A percentile compares a stretch with the other conserved stretches of the same genome.
phyloP scores from a whole-genome alignment of 1,140 invertebrate species.

The Zaprionus tsacasi region DNA sequence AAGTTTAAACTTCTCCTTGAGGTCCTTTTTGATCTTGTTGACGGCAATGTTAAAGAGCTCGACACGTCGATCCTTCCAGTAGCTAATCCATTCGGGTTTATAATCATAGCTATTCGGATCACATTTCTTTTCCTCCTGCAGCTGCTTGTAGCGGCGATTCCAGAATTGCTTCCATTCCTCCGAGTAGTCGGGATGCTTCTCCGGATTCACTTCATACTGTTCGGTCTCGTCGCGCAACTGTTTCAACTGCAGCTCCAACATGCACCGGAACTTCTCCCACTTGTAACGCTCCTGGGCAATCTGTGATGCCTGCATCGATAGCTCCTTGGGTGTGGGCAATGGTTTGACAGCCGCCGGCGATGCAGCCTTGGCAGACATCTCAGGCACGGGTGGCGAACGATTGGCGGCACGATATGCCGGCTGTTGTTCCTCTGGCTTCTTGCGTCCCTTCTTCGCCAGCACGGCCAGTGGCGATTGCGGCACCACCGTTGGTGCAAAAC shows the following conservation, averaged over 20 bases:
- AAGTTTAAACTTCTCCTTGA: constrained; percentile 85
- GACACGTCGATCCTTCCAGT: constrained; percentile 92
- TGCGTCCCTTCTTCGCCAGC: constrained; percentile 8
- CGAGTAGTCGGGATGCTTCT: constrained; percentile 93
- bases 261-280: constrained; percentile 85
- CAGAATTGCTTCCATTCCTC: constrained; percentile 95
- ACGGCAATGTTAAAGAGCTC: constrained; percentile 88
- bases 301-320: constrained; percentile 71
- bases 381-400: constrained; percentile 50
- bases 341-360: constrained; percentile 19
- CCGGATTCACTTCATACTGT: constrained; percentile 92
- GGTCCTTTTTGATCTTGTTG: constrained; percentile 84
- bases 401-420: constrained; percentile 59
- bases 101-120: constrained; percentile 92
- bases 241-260: constrained; percentile 80
- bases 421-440: constrained; percentile 41
- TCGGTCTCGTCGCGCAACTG: constrained; percentile 87
- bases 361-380: not conserved
- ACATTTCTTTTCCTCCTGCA: constrained; percentile 89
- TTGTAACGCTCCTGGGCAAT: constrained; percentile 85
- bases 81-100: constrained; percentile 93
- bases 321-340: constrained; percentile 77
- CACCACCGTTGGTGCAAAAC: constrained; percentile 8
- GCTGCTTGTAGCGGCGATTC: constrained; percentile 92
- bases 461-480: not conserved